Percentiles rank a stretch among this genome's conserved stretches.
Evolutionary conservation across 23 tunicate genomes (phyloP).

Genomic region (Botrylloides violaceus): DNA sequence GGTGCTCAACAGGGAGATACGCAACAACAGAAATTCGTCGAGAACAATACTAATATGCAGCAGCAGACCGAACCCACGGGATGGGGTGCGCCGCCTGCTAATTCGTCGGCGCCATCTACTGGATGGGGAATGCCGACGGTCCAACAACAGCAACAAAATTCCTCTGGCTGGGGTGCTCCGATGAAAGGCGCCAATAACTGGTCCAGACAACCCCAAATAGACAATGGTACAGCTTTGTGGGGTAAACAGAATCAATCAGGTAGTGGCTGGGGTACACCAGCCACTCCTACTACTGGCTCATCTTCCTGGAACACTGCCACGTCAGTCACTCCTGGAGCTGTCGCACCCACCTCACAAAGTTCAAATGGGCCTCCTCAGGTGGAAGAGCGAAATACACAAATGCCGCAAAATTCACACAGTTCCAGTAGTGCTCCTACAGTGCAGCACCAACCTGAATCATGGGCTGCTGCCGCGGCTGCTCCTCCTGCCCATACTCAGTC

Average conservation of each 20-base stretch:
- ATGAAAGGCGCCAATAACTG: slow-evolving; percentile 35
- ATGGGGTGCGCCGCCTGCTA: slow-evolving; percentile 30
- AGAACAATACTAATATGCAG: slow-evolving; percentile 12
- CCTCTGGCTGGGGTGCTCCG: slow-evolving; percentile 77
- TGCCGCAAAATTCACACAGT: not conserved
- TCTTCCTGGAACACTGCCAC: slow-evolving; percentile 20
- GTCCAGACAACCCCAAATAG: slow-evolving; percentile 28
- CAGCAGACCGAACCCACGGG: slow-evolving; percentile 25
- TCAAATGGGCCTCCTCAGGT: slow-evolving; percentile 4
- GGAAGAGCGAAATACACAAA: slow-evolving; percentile 1
- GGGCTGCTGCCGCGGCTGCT: slow-evolving; percentile 19
- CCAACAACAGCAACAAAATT: slow-evolving; percentile 1
- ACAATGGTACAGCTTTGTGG: slow-evolving; percentile 40
- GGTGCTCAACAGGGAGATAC: slow-evolving; percentile 65
- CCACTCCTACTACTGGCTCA: slow-evolving; percentile 16
- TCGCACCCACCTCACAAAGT: not conserved
- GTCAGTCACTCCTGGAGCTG: slow-evolving; percentile 5
- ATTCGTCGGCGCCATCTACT: not conserved
- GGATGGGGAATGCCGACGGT: slow-evolving; percentile 7
- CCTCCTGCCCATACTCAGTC: not conserved
- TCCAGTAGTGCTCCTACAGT: not conserved
- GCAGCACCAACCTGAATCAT: slow-evolving; percentile 21
- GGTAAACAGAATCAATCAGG: slow-evolving; percentile 28
- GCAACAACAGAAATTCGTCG: slow-evolving; percentile 16
- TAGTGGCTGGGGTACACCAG: slow-evolving; percentile 47